Base-by-base conservation (phyloP, 2,888 invertebrate species). In the Prionchulus punctatus region DNA sequence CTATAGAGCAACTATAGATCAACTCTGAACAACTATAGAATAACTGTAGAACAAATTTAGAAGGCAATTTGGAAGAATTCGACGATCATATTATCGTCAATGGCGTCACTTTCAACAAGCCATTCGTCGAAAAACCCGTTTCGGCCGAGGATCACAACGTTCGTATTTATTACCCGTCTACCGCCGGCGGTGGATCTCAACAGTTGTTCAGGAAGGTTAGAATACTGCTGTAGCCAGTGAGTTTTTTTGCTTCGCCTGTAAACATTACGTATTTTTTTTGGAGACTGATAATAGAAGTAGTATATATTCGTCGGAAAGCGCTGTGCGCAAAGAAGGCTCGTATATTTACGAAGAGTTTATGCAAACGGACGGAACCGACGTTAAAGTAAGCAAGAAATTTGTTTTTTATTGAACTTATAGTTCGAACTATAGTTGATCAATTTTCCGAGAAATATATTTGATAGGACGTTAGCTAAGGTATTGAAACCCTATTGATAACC, bases 271-370 rank as follows among this genome's bases (percentile, higher is more conserved):
- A 23, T 45, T 45, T 58, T 62, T 64, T 51, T 69, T 71, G 59
- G 74, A 90, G 88, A 92, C 98, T 72, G 96, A 94, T 62, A 92
- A 92, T 72, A 81, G 96, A 57, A 94, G 94, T 76, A 96, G 94
- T 75, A 92, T 96, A 58, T 99, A 99, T 74, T 94, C 92, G 0
- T 89, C 91, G 4, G 90, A 91, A 74, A 91, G 90, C 48, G 81
- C 90, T 67, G 90, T 99, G 4, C 79, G 98, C 56, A 92, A 90
- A 76, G 88, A 88, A 52, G 98, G 98, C 48, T 94, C 92, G 15
- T 99, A 88, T 75, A 94, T 99, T 71, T 99, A 99, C 73, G 98
- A 99, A 79, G 96, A 99, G 75, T 99, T 99, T 75, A 98, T 99
- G 92, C 96, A 96, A 3, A 98, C 98, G 42, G 98, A 98, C 79